Evolutionary conservation across 1,140 invertebrate genomes (phyloP), one percentile per base, ranked within the genome.

Genomic region (Drosophila nannoptera): DNA sequence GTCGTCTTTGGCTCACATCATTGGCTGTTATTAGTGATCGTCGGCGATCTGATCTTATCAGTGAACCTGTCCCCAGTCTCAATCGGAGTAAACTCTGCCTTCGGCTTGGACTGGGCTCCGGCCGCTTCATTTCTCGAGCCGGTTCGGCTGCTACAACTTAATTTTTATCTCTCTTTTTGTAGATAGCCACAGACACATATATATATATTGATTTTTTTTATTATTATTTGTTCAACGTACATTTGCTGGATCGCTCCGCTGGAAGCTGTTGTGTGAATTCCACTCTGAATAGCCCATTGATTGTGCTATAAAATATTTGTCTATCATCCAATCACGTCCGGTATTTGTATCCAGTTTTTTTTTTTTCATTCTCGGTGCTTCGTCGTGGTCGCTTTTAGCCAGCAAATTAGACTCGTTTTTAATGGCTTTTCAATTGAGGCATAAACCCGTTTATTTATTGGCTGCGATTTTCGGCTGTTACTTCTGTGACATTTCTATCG

Each of bases 251-350:
- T 58, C 22, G 22, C 35, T 42, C 61, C 48, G 64, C 76, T 75
- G 78, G 66, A 70, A 74, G 66, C 66, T 58, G 48, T 58, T 69
- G 63, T 66, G 69, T 72, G 65, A 83, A 77, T 69, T 65, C 52
- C 72, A 54, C 53, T 63, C 50, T 77, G 75, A 83, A 83, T 84
- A 84, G 75, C 73, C 48, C 80, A 83, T 83, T 83, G 80, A 83
- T 83, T 84, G 80, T 65, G 55, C 48, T 31, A 63, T 61, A 60
- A 75, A 81, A 82, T 78, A 76, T 71, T 86, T 77, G 66, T 80
- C 73, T 86, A 84, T 84, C 81, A 86, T 86, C 81, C 81, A 86
- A 84, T 84, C 77, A 86, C 70, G 81, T 86, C 81, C 81, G 81
- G 77, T 84, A 75, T 86, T 81, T 76, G 64, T 81, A 55, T 73